Conservation (phyloP, 2,797 vertebrate species). For the Dendrocincla fuliginosa region DNA sequence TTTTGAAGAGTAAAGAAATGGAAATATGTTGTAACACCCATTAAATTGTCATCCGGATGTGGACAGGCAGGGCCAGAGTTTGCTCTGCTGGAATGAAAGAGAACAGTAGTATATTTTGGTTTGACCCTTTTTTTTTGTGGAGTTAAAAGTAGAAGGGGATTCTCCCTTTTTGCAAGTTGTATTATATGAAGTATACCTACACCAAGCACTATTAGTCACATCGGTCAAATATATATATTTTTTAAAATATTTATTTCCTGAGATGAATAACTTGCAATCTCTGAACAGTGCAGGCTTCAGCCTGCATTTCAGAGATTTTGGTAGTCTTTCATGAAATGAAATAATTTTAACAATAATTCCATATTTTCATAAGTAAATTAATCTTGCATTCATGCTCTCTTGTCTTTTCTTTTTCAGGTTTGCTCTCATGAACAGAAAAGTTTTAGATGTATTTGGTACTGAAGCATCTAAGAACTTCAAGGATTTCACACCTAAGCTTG, state of each 20-base stretch:
- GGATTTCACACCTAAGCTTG: constrained; percentile 88
- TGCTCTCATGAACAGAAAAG: constrained; percentile 90
- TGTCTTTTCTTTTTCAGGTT: constrained; percentile 81
- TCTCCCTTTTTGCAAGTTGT: background rate
- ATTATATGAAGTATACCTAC: background rate
- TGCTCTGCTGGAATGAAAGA: background rate
- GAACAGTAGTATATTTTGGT: background rate
- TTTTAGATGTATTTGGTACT: constrained; percentile 91
- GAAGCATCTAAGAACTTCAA: constrained; percentile 90
- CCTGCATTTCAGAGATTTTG: background rate
- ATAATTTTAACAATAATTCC: background rate
- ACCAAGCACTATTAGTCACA: background rate
- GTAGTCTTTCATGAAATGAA: background rate
- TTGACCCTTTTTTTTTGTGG: background rate
- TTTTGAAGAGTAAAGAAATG: background rate
- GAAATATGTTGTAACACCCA: background rate
- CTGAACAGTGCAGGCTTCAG: background rate
- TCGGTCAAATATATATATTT: background rate
- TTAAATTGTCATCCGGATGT: background rate
- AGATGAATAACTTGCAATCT: background rate
- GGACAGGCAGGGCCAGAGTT: background rate
- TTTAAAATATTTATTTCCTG: background rate
- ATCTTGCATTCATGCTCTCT: background rate
- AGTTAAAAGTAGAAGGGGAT: background rate
- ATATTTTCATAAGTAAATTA: background rate